Conservation (phyloP, 1,140 invertebrate species). For the Macrobrachium rosenbergii region DNA sequence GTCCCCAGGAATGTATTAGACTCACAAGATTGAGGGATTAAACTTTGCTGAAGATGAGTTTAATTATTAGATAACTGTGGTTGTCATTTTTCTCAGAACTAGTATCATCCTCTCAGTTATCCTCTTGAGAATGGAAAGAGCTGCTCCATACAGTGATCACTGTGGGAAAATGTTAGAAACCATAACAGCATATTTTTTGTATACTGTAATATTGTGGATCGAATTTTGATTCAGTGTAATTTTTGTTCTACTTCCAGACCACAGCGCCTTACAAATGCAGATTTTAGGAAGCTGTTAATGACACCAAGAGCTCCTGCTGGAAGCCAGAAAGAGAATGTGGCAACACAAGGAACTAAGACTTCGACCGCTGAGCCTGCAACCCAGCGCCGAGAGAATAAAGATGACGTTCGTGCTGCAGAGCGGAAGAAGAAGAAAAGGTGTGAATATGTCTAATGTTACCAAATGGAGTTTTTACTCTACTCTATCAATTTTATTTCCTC, state of each 20-base stretch:
- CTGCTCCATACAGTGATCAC: no score
- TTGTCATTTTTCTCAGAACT: no score
- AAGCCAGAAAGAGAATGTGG: constrained; percentile 56
- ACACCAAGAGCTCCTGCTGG: constrained; percentile 79
- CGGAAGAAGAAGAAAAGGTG: constrained; percentile 73
- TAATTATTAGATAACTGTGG: no score
- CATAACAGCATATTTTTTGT: no score
- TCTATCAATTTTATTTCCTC: no score
- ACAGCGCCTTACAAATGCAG: constrained; percentile 88
- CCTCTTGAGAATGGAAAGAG: no score
- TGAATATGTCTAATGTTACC: background rate
- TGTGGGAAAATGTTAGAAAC: no score
- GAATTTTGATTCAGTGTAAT: background rate
- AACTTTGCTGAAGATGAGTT: no score
- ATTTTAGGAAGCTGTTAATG: constrained; percentile 96
- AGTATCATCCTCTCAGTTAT: no score
- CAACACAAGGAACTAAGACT: constrained; percentile 61
- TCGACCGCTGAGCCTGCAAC: constrained; percentile 57
- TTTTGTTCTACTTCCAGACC: constrained; percentile 51
- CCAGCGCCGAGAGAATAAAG: constrained; percentile 63
- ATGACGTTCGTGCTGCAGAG: constrained; percentile 70
- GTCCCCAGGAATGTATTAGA: no score
- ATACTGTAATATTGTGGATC: background rate
- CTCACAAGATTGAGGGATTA: no score
- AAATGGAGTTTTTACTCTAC: no score